Conservation (phyloP, 2,113 vertebrate genomes). For the Apodemus speciosus region DNA sequence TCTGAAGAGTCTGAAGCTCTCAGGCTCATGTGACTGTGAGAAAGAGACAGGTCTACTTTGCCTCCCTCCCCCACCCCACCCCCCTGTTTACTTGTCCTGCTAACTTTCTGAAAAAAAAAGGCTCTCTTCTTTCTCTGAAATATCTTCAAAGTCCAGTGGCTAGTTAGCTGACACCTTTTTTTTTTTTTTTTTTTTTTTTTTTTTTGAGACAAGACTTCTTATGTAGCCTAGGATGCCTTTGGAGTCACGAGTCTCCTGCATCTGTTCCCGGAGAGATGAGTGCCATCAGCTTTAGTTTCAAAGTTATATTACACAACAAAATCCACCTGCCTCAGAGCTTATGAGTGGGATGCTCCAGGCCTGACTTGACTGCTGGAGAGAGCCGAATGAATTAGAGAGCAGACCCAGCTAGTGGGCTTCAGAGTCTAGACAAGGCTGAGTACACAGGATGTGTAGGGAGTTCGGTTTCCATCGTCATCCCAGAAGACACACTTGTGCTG, state of each 20-base stretch:
- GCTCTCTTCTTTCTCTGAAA: rapidly evolving
- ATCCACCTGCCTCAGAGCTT: background rate
- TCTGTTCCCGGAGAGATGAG: background rate
- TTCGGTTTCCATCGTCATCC: background rate
- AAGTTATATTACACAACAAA: no score
- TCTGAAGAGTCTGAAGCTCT: rapidly evolving
- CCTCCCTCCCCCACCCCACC: rapidly evolving
- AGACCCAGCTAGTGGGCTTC: rapidly evolving
- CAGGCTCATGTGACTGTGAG: rapidly evolving
- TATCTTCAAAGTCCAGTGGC: background rate
- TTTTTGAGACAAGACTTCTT: background rate
- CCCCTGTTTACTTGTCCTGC: rapidly evolving
- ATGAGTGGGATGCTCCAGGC: no score
- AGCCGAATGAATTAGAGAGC: background rate
- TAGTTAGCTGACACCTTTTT: rapidly evolving
- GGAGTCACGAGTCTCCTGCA: background rate
- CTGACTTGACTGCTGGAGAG: background rate
- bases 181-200: no score
- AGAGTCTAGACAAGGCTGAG: rapidly evolving
- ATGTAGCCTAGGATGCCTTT: background rate
- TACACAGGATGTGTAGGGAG: background rate
- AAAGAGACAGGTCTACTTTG: background rate
- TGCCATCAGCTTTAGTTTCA: background rate
- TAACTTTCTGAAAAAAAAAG: no score
- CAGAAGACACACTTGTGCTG: rapidly evolving